These are phyloP conservation scores for Columba livia DNA, from an alignment of 2,113 vertebrate genomes.

Conservation along the genomic window DNA sequence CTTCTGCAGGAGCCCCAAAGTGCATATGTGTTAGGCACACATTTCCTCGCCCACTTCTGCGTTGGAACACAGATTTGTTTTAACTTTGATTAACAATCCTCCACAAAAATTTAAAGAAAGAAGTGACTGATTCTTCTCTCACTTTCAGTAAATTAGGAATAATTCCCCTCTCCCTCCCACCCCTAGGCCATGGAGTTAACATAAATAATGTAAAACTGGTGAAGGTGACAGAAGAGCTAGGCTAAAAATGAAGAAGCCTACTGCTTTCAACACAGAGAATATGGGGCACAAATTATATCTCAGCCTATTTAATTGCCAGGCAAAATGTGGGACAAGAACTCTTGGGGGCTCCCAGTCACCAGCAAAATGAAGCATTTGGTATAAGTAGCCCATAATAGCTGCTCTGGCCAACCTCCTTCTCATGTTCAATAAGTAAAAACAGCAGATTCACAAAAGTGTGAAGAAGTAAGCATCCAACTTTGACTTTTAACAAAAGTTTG, in stretches of 20 bases:
- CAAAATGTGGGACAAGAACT: constrained; percentile 65
- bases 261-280: constrained; percentile 52
- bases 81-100: constrained; percentile 61
- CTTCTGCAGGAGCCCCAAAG: constrained; percentile 57
- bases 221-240: constrained; percentile 59
- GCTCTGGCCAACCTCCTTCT: constrained; percentile 52
- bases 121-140: constrained; percentile 64
- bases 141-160: constrained; percentile 67
- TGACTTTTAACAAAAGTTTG: constrained; percentile 40
- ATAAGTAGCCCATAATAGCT: constrained; percentile 56
- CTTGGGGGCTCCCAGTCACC: constrained; percentile 56
- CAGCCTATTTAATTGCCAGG: constrained; percentile 52
- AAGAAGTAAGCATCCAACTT: constrained; percentile 41
- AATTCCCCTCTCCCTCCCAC: constrained; percentile 68
- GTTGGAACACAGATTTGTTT: constrained; percentile 53
- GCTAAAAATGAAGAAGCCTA: constrained; percentile 65
- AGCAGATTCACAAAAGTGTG: constrained; percentile 45
- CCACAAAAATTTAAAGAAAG: constrained; percentile 54
- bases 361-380: constrained; percentile 37
- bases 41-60: constrained; percentile 64
- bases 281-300: constrained; percentile 55
- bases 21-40: constrained; percentile 68
- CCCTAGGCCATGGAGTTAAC: constrained; percentile 58
- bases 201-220: constrained; percentile 60
- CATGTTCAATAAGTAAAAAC: constrained; percentile 44